Percentiles rank a stretch among this genome's conserved stretches.
Conservation (phyloP, 2,797 vertebrate species). For the Dermochelys coriacea region DNA sequence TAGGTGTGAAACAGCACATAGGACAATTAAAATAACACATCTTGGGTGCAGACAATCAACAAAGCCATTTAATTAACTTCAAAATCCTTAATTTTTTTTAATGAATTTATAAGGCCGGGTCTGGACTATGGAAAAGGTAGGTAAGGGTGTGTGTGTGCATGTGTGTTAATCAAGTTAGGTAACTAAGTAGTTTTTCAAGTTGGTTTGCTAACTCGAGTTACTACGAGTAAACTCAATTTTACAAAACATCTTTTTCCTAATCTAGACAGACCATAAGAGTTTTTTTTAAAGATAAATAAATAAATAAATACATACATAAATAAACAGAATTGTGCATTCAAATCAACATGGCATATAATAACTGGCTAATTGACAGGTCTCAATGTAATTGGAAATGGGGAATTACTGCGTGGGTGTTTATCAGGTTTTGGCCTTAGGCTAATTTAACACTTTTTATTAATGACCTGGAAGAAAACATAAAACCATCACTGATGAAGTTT, state of each 20-base stretch:
- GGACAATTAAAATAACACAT: background rate
- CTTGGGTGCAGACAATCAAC: background rate
- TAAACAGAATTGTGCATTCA: no score
- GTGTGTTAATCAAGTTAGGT: background rate
- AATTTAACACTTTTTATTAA: background rate
- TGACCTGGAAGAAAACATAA: background rate
- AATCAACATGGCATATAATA: no score
- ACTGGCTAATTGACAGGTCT: background rate
- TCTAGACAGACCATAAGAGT: background rate
- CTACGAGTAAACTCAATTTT: background rate
- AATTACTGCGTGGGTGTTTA: background rate
- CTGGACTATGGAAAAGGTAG: background rate
- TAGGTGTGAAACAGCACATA: background rate
- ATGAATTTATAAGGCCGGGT: background rate
- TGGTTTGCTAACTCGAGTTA: background rate
- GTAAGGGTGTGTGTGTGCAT: background rate
- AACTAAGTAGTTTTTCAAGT: background rate
- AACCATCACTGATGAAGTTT: background rate
- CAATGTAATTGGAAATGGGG: background rate
- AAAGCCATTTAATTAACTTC: background rate
- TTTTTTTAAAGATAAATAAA: background rate
- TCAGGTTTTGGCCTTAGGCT: background rate
- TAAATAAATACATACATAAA: no score
- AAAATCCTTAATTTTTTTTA: background rate
- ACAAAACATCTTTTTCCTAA: background rate